Evolutionary conservation across 2,113 vertebrate species (phyloP).

Genomic region (Tretioscincus oriximinensis): DNA sequence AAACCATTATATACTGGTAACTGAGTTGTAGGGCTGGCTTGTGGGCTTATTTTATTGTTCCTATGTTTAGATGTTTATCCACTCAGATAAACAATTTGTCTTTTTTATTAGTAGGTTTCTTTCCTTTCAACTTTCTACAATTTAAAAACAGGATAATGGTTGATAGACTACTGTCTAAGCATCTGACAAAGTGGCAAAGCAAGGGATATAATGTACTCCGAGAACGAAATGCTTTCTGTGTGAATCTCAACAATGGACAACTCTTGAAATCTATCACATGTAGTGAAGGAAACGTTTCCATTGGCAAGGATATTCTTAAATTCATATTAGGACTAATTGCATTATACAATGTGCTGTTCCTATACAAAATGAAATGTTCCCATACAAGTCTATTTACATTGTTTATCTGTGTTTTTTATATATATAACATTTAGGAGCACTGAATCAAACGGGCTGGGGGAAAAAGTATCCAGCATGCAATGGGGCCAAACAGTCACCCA

Average conservation of each 20-base stretch:
- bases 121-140: not conserved
- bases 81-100: not conserved
- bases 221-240: not conserved
- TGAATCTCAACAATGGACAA: not conserved
- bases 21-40: not conserved
- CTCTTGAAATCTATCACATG: not conserved
- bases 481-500: constrained; percentile 92
- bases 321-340: not conserved
- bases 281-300: not conserved
- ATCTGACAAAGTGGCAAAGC: not conserved
- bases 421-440: constrained; percentile 75
- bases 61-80: too few relatives aligned
- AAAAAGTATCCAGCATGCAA: constrained; percentile 94
- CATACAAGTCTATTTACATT: not conserved
- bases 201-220: not conserved
- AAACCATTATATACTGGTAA: not conserved
- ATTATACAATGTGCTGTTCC: not conserved
- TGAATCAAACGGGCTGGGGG: constrained; percentile 94
- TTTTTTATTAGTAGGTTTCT: too few relatives aligned
- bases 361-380: not conserved
- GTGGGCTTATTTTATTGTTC: not conserved
- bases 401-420: constrained; percentile 16
- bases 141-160: not conserved
- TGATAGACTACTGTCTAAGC: not conserved
- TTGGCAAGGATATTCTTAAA: not conserved